phyloP scores from a whole-genome alignment of 2,888 invertebrate genomes.

The Lasioglossum lativentre region DNA sequence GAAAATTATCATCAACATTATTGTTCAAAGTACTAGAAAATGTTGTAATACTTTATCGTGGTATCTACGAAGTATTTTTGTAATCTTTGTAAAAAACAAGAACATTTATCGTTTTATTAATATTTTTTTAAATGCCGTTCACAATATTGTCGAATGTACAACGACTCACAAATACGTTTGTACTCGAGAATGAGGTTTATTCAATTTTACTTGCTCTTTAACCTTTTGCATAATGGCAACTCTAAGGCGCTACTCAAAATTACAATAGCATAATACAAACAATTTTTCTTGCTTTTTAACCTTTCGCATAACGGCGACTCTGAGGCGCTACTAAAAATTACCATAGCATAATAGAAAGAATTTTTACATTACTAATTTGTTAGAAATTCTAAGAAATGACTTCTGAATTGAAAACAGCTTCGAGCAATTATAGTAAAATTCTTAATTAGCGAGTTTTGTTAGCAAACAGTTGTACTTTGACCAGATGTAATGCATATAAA shows the following conservation, averaged over 20 bases:
- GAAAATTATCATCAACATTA: background rate
- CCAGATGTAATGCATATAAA: background rate
- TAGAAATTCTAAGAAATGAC: background rate
- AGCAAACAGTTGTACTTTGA: background rate
- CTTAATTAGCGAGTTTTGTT: background rate
- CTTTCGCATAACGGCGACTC: background rate
- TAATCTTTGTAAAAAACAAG: background rate
- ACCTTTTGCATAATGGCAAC: background rate
- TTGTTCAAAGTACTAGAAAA: background rate
- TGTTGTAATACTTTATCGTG: background rate
- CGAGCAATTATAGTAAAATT: background rate
- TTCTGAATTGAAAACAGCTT: background rate
- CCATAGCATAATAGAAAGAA: background rate
- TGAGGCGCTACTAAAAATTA: background rate
- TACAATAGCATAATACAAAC: slow-evolving; percentile 2
- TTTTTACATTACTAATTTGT: background rate
- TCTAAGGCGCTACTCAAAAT: background rate
- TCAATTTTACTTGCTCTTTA: slow-evolving; percentile 1
- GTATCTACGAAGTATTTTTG: background rate
- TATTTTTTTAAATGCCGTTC: slow-evolving; percentile 1
- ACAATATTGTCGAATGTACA: background rate
- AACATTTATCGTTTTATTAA: background rate
- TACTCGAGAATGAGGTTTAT: background rate
- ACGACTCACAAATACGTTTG: no score
- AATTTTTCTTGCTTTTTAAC: background rate